These are phyloP conservation scores for Hipposideros armiger DNA, from an alignment of 2,113 vertebrate species.

Conservation along the genomic window DNA sequence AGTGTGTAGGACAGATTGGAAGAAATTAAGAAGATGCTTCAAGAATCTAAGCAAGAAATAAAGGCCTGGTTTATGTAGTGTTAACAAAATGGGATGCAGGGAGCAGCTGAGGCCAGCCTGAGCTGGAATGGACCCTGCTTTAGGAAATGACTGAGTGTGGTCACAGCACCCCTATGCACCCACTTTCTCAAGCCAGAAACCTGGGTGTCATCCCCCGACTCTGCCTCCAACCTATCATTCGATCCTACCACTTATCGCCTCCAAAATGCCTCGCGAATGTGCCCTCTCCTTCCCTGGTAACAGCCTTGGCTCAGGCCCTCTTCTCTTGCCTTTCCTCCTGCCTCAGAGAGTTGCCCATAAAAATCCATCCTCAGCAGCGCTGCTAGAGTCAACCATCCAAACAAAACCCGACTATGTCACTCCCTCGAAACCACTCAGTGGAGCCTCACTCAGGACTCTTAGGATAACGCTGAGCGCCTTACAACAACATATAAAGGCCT, in stretches of 20 bases:
- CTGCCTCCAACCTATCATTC: neutral
- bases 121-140: neutral
- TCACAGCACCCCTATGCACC: neutral
- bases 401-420: neutral
- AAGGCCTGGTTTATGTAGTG: neutral
- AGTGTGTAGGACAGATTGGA: neutral
- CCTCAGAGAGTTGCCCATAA: neutral
- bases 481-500: neutral
- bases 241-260: neutral
- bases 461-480: neutral
- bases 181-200: neutral
- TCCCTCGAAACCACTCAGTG: neutral
- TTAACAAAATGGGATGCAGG: neutral
- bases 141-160: neutral
- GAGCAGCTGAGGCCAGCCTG: neutral
- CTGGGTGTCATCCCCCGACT: neutral
- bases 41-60: neutral
- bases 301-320: neutral
- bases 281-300: neutral
- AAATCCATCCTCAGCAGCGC: neutral
- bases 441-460: neutral
- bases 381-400: neutral
- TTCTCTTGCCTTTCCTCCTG: neutral
- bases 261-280: neutral
- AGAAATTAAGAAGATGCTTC: neutral